Conservation (phyloP, 2,888 invertebrate genomes). For the Ormia ochracea region DNA sequence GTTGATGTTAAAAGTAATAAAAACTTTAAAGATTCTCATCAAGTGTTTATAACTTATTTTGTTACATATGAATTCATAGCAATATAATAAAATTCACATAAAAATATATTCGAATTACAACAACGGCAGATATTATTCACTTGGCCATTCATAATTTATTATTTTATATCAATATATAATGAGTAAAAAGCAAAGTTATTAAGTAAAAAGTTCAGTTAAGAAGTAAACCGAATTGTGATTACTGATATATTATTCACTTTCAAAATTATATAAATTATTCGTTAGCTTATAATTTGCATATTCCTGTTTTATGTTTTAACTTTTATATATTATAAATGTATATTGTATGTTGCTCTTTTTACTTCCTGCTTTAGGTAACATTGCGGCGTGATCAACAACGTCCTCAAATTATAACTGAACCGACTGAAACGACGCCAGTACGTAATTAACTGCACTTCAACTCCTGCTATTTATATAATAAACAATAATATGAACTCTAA, state of each 20-base stretch:
- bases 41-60: no score
- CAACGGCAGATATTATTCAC: no score
- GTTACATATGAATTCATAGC: no score
- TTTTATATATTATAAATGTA: constrained; percentile 21
- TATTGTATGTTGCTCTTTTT: constrained; percentile 61
- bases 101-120: no score
- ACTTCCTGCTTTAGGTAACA: constrained; percentile 80
- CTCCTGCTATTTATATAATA: constrained; percentile 9
- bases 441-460: constrained; percentile 69
- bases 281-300: constrained; percentile 3
- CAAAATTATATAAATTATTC: neutral
- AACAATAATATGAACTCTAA: neutral
- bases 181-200: no score
- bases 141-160: no score
- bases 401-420: constrained; percentile 74
- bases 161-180: no score
- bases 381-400: constrained; percentile 80
- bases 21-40: no score
- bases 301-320: constrained; percentile 39
- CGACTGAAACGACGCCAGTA: constrained; percentile 78
- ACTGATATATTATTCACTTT: neutral
- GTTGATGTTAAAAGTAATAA: no score
- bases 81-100: no score
- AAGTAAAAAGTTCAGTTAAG: no score
- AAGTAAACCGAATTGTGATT: constrained; percentile 20